Evolutionary conservation across 2,888 invertebrate species (phyloP).

Genomic region (Podabrus alpinus): DNA sequence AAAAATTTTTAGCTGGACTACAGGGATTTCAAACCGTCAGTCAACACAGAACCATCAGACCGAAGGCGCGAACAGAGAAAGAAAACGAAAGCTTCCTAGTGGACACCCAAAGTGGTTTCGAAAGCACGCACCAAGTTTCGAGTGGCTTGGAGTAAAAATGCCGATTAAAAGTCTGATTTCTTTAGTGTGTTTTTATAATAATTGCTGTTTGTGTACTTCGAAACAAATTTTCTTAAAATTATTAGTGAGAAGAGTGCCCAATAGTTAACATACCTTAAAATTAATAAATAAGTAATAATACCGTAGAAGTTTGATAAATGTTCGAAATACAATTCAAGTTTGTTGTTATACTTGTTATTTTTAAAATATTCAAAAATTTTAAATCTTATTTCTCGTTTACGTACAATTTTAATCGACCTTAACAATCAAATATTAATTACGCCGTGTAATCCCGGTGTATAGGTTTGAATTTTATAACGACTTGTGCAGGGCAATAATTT

Average conservation of each 20-base stretch:
- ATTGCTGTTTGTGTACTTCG: constrained; percentile 8
- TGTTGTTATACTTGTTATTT: neutral
- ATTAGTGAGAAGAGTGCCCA: constrained; percentile 30
- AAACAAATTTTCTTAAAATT: constrained; percentile 9
- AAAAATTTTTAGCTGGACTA: constrained; percentile 63
- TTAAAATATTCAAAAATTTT: neutral
- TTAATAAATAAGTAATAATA: neutral
- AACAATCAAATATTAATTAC: neutral
- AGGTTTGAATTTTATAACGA: neutral
- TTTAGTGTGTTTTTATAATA: constrained; percentile 19
- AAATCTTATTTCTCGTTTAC: neutral
- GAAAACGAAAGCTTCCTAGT: constrained; percentile 72
- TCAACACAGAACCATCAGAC: constrained; percentile 60
- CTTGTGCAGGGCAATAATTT: neutral
- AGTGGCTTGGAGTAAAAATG: constrained; percentile 36
- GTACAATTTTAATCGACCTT: neutral
- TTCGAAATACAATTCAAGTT: neutral
- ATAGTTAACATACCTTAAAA: constrained; percentile 15
- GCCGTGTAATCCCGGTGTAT: neutral
- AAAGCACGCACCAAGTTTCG: constrained; percentile 40
- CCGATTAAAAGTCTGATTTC: constrained; percentile 36
- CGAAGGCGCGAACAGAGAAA: constrained; percentile 65
- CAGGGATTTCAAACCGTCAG: constrained; percentile 70
- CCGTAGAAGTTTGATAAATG: neutral
- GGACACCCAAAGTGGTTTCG: constrained; percentile 42